These are phyloP conservation scores for Ptychodera flava DNA, from an alignment of 35 echinoderm and acorn worm species.

Conservation along the genomic window DNA sequence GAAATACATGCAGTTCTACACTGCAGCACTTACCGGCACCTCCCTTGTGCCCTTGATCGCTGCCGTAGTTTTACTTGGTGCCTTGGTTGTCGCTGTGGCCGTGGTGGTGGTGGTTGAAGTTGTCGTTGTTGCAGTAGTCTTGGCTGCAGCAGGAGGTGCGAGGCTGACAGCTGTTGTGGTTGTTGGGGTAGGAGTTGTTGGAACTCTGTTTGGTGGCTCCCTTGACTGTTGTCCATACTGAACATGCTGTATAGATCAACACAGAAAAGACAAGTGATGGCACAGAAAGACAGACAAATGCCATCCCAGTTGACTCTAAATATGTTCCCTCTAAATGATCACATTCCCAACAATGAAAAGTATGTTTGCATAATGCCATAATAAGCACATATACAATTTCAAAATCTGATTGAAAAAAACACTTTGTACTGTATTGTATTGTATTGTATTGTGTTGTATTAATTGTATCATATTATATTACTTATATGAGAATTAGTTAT, in stretches of 20 bases:
- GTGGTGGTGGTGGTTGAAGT: slow-evolving; percentile 29
- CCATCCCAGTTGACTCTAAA: too few relatives aligned
- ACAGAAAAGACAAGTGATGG: slow-evolving; percentile 2
- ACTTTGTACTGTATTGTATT: too few relatives aligned
- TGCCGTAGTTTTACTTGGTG: slow-evolving; percentile 29
- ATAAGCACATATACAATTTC: too few relatives aligned
- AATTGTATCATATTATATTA: too few relatives aligned
- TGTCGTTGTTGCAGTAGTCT: slow-evolving; percentile 29
- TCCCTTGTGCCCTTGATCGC: not conserved
- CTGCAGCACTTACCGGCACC: not conserved
- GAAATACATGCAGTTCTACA: too few relatives aligned
- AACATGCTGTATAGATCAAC: slow-evolving; percentile 47
- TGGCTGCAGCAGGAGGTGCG: slow-evolving; percentile 38
- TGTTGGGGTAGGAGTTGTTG: not conserved
- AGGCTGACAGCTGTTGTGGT: slow-evolving; percentile 19
- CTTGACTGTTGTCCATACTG: slow-evolving; percentile 71
- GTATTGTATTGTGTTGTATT: too few relatives aligned
- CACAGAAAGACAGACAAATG: not conserved
- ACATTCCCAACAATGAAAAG: too few relatives aligned
- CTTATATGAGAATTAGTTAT: too few relatives aligned
- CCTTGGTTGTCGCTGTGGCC: slow-evolving; percentile 36
- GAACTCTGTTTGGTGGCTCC: slow-evolving; percentile 50
- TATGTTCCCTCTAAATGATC: too few relatives aligned
- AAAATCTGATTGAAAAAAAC: too few relatives aligned
- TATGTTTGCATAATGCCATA: too few relatives aligned